Evolutionary conservation across 1,140 invertebrate species (phyloP), one percentile per base, ranked within the genome.

Genomic region (Ctenoplectra terminalis): DNA sequence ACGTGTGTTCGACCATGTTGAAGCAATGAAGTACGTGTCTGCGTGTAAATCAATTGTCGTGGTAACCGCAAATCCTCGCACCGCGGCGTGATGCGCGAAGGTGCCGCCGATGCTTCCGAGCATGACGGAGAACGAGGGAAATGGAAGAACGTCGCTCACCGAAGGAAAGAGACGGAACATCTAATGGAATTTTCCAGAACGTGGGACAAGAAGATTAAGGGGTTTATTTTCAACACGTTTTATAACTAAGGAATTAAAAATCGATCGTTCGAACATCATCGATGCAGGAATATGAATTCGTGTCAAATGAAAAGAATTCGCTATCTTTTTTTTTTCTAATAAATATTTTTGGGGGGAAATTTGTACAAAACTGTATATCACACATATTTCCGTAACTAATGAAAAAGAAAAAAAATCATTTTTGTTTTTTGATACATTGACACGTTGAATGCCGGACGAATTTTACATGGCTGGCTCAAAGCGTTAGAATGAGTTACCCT

Each of bases 41-140:
- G 89, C 88, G 86, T 90, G 90, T 90, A 91, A 90, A 91, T 92
- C 90, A 91, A 92, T 92, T 92, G 90, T 91, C 90, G 90, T 87
- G 87, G 85, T 77, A 89, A 89, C 90, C 90, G 87, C 90, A 91
- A 91, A 91, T 91, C 90, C 88, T 89, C 87, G 87, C 85, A 84
- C 82, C 86, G 84, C 74, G 74, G 87, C 84, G 83, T 90, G 87
- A 90, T 89, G 89, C 86, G 90, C 72, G 85, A 89, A 90, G 88
- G 85, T 86, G 85, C 86, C 84, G 83, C 86, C 86, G 82, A 85
- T 90, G 87, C 82, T 89, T 84, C 71, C 63, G 79, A 85, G 73
- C 67, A 80, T 81, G 67, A 72, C 66, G 52, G 67, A 34, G 56
- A 73, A 75, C 75, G 64, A 67, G 43, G 63, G 80, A 85, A 85